Evolutionary conservation across 1,140 invertebrate species (phyloP).

Genomic region (Geopemphigus sp.): DNA sequence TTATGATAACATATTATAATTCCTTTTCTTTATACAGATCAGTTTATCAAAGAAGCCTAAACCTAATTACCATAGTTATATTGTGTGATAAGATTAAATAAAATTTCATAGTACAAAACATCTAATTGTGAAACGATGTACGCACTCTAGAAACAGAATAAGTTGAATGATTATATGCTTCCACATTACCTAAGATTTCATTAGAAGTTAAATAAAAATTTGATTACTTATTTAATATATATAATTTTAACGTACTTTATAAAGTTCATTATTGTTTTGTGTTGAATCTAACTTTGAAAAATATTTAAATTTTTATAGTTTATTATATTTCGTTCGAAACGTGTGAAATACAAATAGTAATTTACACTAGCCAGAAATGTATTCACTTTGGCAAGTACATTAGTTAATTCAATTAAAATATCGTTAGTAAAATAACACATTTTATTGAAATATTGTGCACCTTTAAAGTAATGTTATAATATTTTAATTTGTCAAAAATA

Average conservation of each 20-base stretch:
- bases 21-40: neutral
- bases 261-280: neutral
- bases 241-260: neutral
- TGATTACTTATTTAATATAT: neutral
- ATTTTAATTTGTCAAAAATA: no score
- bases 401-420: no score
- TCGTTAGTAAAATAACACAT: no score
- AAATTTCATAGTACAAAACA: slow-evolving; percentile 20
- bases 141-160: slow-evolving; percentile 12
- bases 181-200: neutral
- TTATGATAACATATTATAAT: slow-evolving; percentile 4
- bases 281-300: no score
- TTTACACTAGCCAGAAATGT: no score
- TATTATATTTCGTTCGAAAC: no score
- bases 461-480: no score
- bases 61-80: neutral
- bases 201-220: neutral
- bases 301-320: no score
- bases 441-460: no score
- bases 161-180: slow-evolving; percentile 2
- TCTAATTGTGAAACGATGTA: neutral
- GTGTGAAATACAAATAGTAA: no score
- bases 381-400: no score
- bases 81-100: slow-evolving; percentile 33
- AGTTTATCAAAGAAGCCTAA: slow-evolving; percentile 9